Percentiles rank a stretch among this genome's conserved stretches.
phyloP scores from a whole-genome alignment of 2,797 vertebrate genomes.

The Acipenser ruthenus region DNA sequence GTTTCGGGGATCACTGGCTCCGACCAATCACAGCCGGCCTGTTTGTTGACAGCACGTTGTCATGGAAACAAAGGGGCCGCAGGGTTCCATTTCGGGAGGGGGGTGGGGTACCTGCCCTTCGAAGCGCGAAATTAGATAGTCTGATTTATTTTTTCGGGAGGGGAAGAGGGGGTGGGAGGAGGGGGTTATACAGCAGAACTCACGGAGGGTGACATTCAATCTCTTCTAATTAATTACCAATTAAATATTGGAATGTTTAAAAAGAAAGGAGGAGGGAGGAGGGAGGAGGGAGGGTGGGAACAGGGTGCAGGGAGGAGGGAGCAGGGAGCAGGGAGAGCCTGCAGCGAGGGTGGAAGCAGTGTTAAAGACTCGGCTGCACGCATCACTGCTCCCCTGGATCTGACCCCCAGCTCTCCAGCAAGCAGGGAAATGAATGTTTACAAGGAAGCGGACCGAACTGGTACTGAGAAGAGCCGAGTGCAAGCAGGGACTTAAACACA shows the following conservation, averaged over 20 bases:
- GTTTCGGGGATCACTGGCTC: constrained; percentile 58
- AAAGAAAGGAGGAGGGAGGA: constrained; percentile 25
- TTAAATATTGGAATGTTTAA: constrained; percentile 72
- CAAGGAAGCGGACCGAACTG: constrained; percentile 52
- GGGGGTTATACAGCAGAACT: constrained; percentile 72
- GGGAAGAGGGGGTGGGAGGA: constrained; percentile 51
- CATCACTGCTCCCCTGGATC: constrained; percentile 58
- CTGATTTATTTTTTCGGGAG: constrained; percentile 76
- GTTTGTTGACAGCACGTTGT: constrained; percentile 59
- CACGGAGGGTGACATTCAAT: constrained; percentile 55
- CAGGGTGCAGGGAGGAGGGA: constrained; percentile 25
- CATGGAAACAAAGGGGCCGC: constrained; percentile 64
- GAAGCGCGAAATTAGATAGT: constrained; percentile 75
- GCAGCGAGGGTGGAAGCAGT: constrained; percentile 35
- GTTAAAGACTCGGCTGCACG: constrained; percentile 39
- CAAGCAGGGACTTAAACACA: constrained; percentile 3
- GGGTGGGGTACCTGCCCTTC: constrained; percentile 58
- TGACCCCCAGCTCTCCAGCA: constrained; percentile 57
- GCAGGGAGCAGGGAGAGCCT: constrained; percentile 4
- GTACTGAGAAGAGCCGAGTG: constrained; percentile 56
- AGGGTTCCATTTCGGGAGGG: constrained; percentile 21
- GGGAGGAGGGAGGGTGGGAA: constrained; percentile 14
- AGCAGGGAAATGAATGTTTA: constrained; percentile 70
- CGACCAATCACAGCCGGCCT: constrained; percentile 40
- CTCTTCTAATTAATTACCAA: constrained; percentile 72